Conservation (phyloP, 1,140 invertebrate genomes). For the Hyles euphorbiae region DNA sequence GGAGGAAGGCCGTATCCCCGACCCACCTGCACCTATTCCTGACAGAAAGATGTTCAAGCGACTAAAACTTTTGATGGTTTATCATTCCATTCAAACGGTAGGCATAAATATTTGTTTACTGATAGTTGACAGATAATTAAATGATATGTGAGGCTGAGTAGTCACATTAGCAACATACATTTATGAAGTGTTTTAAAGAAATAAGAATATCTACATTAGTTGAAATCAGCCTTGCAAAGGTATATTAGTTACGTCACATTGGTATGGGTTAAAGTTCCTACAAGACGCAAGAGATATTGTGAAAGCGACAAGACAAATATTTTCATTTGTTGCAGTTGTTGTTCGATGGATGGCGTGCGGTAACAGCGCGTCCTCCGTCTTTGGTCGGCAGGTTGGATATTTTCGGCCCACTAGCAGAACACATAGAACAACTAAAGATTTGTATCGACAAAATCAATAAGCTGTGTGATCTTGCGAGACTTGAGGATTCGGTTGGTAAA, state of each 20-base stretch:
- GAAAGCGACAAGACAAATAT: too few relatives aligned
- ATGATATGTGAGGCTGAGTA: too few relatives aligned
- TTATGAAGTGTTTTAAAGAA: too few relatives aligned
- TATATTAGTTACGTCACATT: too few relatives aligned
- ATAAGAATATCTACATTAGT: too few relatives aligned
- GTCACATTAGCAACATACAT: too few relatives aligned
- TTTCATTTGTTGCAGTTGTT: conserved; percentile 21
- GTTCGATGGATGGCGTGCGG: conserved; percentile 48
- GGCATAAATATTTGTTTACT: too few relatives aligned
- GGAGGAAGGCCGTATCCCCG: conserved; percentile 22
- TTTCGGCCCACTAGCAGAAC: conserved; percentile 38
- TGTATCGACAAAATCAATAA: conserved; percentile 51
- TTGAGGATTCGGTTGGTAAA: conserved; percentile 37
- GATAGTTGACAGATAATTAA: too few relatives aligned
- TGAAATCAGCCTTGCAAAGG: too few relatives aligned
- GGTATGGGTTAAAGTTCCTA: too few relatives aligned
- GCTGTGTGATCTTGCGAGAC: conserved; percentile 34
- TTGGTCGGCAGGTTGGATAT: conserved; percentile 52
- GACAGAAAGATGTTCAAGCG: conserved; percentile 46
- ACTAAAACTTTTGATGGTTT: conserved; percentile 50
- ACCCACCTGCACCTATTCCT: background rate
- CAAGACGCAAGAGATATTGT: too few relatives aligned
- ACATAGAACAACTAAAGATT: conserved; percentile 55
- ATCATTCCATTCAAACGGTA: conserved; percentile 59
- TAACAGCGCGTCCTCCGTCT: conserved; percentile 48